Percentiles rank a stretch among this genome's conserved stretches.
These are phyloP conservation scores for Drosophila jambulina DNA, from an alignment of 1,140 invertebrate genomes.

Conservation along the genomic window DNA sequence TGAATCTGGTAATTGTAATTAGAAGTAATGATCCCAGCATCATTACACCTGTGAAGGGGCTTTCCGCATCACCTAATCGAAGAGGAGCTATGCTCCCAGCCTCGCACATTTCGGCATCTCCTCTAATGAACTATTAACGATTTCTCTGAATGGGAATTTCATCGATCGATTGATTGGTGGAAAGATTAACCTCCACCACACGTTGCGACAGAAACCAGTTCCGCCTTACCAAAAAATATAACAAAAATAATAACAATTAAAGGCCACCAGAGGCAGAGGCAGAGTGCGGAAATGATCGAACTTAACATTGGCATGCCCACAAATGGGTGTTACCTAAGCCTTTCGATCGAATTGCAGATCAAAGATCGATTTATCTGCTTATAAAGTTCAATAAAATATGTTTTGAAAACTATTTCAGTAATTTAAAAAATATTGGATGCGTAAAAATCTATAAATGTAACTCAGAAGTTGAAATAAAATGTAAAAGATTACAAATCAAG, in stretches of 20 bases:
- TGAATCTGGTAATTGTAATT: slow-evolving; percentile 34
- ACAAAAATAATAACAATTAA: slow-evolving; percentile 31
- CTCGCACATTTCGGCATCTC: slow-evolving; percentile 38
- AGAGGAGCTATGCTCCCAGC: slow-evolving; percentile 1
- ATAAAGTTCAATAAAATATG: not conserved
- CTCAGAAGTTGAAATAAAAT: not conserved
- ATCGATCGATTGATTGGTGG: slow-evolving; percentile 45
- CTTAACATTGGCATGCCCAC: slow-evolving; percentile 31
- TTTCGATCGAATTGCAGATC: not conserved
- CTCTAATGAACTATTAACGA: slow-evolving; percentile 56
- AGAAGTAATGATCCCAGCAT: slow-evolving; percentile 28
- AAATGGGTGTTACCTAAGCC: slow-evolving; percentile 15
- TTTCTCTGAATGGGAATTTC: slow-evolving; percentile 50
- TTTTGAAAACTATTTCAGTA: not conserved
- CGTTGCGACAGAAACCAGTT: slow-evolving; percentile 66
- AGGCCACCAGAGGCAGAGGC: slow-evolving; percentile 3
- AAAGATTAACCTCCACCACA: slow-evolving; percentile 73
- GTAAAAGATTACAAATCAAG: not conserved
- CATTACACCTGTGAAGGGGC: slow-evolving; percentile 11
- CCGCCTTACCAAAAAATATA: slow-evolving; percentile 20
- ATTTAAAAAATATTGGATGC: not conserved
- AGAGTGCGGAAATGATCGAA: slow-evolving; percentile 35
- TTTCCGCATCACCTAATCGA: slow-evolving; percentile 29
- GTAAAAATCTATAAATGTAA: not conserved
- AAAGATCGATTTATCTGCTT: not conserved